Evolutionary conservation across 2,797 vertebrate genomes (phyloP), one percentile per base, ranked within the genome.

Genomic region (Channallabes apus): DNA sequence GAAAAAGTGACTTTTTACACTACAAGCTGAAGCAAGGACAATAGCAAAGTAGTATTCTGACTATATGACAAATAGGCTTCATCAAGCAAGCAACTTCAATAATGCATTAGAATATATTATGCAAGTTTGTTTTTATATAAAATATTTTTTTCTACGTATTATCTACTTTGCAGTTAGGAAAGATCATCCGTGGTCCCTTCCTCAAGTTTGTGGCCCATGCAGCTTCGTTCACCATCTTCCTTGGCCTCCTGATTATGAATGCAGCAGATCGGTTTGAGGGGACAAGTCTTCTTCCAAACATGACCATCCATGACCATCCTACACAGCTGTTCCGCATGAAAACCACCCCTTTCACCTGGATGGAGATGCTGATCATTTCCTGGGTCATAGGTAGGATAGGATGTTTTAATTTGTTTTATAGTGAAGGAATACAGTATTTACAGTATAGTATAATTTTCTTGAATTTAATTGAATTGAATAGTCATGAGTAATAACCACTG

Each of bases 141-240:
- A 81, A 29, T 3, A 4, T 1, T 20, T 29, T 72, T 17, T 67
- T 56, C 20, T 67, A 3, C 73, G 32, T 41, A 46, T 61, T 82
- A 3, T 80, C 32, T 78, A 46, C 24, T 73, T 69, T 77, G 29
- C 94, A 99, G 98, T 90, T 99, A 85, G 98, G 96, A 79, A 97
- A 95, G 91, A 94, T 98, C 85, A 95, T 99, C 94, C 94, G 96
- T 2, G 96, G 97, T 80, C 98, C 98, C 1, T 99, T 99, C 91
- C 95, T 99, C 95, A 99, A 98, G 92, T 99, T 99, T 86, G 97
- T 99, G 87, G 97, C 97, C 35, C 97, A 99, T 0, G 97, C 97
- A 11, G 97, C 97, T 69, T 99, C 98, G 88, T 98, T 99, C 88
- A 96, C 96, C 90, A 96, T 97, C 86, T 99, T 99, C 86, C 96